Percentiles rank a stretch among this genome's conserved stretches.
phyloP scores from a whole-genome alignment of 2,888 invertebrate genomes.

The Poecilobothrus nobilitatus region DNA sequence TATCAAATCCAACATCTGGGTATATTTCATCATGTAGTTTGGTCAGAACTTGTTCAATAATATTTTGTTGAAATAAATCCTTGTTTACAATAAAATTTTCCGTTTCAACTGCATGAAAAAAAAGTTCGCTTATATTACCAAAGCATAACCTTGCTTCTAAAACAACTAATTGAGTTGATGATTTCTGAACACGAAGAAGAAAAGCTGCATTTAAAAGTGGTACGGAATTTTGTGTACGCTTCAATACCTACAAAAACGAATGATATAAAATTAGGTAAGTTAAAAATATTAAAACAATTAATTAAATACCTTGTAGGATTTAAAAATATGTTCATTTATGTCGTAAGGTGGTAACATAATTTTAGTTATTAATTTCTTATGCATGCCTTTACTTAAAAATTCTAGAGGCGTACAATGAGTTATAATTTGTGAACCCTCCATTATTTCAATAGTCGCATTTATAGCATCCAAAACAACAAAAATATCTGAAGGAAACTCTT shows the following conservation, averaged over 20 bases:
- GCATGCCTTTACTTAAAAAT: constrained; percentile 56
- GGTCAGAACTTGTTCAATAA: constrained; percentile 47
- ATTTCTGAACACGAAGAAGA: constrained; percentile 49
- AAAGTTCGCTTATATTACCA: constrained; percentile 48
- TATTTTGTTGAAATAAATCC: constrained; percentile 43
- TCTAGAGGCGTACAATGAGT: constrained; percentile 42
- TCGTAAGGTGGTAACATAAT: constrained; percentile 52
- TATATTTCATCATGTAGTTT: constrained; percentile 51
- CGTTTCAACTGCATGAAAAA: constrained; percentile 50
- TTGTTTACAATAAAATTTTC: constrained; percentile 47
- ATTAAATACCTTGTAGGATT: constrained; percentile 57
- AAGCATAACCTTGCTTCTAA: constrained; percentile 50
- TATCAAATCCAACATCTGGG: constrained; percentile 53
- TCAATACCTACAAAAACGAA: constrained; percentile 48
- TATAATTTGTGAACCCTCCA: constrained; percentile 43
- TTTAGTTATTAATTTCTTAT: constrained; percentile 54
- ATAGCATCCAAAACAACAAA: constrained; percentile 47
- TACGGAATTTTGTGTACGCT: constrained; percentile 67
- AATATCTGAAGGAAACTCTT: constrained; percentile 63
- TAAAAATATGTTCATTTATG: constrained; percentile 45
- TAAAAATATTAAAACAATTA: no score
- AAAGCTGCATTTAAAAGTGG: constrained; percentile 71
- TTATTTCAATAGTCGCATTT: constrained; percentile 36
- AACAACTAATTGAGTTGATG: constrained; percentile 39
- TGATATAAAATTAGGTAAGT: no score